Percentiles rank a stretch among this genome's conserved stretches.
These are phyloP conservation scores for Polypedilum vanderplanki DNA, from an alignment of 1,140 invertebrate genomes.

Conservation along the genomic window DNA sequence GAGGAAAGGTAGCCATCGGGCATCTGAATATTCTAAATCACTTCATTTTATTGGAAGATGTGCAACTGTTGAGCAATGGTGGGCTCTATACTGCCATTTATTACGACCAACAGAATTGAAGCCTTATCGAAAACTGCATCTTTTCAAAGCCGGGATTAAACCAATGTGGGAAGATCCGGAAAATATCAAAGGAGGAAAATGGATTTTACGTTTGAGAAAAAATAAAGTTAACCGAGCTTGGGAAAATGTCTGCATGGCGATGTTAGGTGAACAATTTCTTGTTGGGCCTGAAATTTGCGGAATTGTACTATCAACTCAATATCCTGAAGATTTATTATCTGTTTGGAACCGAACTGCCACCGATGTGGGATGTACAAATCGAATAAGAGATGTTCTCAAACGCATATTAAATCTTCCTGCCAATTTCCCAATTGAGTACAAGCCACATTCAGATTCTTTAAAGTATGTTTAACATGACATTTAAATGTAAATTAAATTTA, in stretches of 20 bases:
- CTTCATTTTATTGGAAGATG: constrained; percentile 64
- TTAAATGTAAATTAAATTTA: not conserved
- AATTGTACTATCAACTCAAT: constrained; percentile 89
- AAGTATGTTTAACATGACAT: not conserved
- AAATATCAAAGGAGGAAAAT: constrained; percentile 94
- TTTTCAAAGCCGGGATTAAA: constrained; percentile 97
- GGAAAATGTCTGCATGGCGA: constrained; percentile 97
- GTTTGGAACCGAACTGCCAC: constrained; percentile 95
- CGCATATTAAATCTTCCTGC: constrained; percentile 89
- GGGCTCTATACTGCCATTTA: constrained; percentile 89
- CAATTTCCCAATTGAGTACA: constrained; percentile 64
- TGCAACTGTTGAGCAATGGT: constrained; percentile 93
- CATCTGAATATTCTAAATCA: constrained; percentile 43
- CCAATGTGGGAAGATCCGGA: constrained; percentile 98
- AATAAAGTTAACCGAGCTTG: constrained; percentile 92
- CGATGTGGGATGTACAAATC: constrained; percentile 75
- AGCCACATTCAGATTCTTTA: constrained; percentile 22
- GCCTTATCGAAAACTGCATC: constrained; percentile 88
- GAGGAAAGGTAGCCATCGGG: constrained; percentile 41
- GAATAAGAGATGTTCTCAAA: constrained; percentile 90
- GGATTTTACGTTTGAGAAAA: constrained; percentile 90
- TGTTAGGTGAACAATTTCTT: constrained; percentile 98
- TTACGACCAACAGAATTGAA: constrained; percentile 80
- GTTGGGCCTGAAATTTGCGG: constrained; percentile 98
- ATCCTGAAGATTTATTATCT: constrained; percentile 94